Evolutionary conservation across 1,140 invertebrate species (phyloP).

Genomic region (Olivierus martensii): DNA sequence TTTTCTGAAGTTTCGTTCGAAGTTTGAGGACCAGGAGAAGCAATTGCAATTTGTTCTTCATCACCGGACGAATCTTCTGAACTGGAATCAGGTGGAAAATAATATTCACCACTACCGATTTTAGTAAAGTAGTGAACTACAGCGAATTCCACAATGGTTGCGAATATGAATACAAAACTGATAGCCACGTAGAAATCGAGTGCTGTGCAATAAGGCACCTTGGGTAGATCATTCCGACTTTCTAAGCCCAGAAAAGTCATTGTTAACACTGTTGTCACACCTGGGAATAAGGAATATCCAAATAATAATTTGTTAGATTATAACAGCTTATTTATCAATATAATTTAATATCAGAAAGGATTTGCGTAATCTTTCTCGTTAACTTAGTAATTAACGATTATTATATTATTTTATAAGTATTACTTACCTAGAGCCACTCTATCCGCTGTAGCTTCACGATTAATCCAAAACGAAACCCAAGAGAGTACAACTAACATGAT

Average conservation of each 20-base stretch:
- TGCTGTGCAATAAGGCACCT: slow-evolving; percentile 74
- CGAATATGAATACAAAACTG: slow-evolving; percentile 73
- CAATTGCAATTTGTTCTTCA: slow-evolving; percentile 6
- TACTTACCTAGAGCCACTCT: slow-evolving; percentile 59
- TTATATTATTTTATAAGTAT: background rate
- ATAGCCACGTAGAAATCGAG: slow-evolving; percentile 76
- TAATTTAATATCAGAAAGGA: no score
- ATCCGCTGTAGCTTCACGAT: slow-evolving; percentile 84
- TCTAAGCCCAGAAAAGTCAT: slow-evolving; percentile 80
- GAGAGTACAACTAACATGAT: slow-evolving; percentile 86
- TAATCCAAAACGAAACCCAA: slow-evolving; percentile 96
- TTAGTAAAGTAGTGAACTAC: slow-evolving; percentile 82
- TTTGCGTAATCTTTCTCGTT: no score
- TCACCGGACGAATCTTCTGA: background rate
- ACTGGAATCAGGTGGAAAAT: slow-evolving; percentile 35
- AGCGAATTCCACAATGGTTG: slow-evolving; percentile 73
- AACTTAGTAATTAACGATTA: no score
- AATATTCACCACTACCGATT: slow-evolving; percentile 70
- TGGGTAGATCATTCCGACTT: slow-evolving; percentile 66
- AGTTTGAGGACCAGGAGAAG: no score
- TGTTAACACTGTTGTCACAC: slow-evolving; percentile 71
- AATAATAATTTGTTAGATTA: no score
- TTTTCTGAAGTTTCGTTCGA: no score
- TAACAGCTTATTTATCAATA: no score
- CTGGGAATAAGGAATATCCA: slow-evolving; percentile 28